These are phyloP conservation scores for Sporophila hypoxantha DNA, from an alignment of 2,113 vertebrate genomes.

Conservation along the genomic window DNA sequence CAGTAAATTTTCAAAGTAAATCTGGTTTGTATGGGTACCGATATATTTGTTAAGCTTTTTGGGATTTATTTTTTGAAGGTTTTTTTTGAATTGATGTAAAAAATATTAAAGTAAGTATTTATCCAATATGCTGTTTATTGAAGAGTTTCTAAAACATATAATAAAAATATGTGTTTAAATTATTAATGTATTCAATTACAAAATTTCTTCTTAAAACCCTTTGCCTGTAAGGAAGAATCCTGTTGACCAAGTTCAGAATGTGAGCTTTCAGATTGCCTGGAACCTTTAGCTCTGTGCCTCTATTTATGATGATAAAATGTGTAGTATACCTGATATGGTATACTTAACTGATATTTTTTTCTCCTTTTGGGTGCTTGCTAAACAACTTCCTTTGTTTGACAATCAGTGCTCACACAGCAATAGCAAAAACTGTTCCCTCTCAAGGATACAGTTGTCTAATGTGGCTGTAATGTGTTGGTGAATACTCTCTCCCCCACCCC, in stretches of 20 bases:
- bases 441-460: not conserved
- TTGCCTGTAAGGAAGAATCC: not conserved
- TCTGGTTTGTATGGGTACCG: not conserved
- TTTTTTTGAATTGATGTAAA: not conserved
- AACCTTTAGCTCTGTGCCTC: not conserved
- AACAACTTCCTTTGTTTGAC: not conserved
- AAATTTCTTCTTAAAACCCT: not conserved
- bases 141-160: not conserved
- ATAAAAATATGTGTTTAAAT: not conserved
- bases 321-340: not conserved
- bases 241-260: not conserved
- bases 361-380: not conserved
- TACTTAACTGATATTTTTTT: not conserved
- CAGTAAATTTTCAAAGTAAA: not conserved
- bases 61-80: not conserved
- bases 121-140: not conserved
- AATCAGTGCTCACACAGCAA: not conserved
- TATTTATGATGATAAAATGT: not conserved
- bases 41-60: not conserved
- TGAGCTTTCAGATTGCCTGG: not conserved
- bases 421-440: not conserved
- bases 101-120: not conserved
- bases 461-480: not conserved
- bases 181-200: not conserved
- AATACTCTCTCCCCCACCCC: not conserved